Conservation (phyloP, 2,888 invertebrate genomes). For the Catonia carolina region DNA sequence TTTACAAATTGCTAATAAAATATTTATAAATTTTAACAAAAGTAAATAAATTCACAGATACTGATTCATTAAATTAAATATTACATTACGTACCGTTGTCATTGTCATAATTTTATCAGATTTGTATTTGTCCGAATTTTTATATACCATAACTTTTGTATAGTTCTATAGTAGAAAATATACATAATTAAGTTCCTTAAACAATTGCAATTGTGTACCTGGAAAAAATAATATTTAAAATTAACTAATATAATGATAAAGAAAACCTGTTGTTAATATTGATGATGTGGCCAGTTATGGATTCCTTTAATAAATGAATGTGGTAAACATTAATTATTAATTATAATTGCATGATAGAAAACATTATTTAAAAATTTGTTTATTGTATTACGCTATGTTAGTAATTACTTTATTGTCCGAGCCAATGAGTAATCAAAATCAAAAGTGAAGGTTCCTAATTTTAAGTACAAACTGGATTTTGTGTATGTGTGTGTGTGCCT, state of each 20-base stretch:
- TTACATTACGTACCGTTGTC: no score
- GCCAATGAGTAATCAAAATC: conserved; percentile 32
- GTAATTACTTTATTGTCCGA: conserved; percentile 30
- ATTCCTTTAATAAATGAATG: conserved; percentile 1
- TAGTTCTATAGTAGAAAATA: no score
- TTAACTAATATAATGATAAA: no score
- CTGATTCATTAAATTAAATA: no score
- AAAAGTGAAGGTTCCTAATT: conserved; percentile 33
- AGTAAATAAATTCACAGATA: no score
- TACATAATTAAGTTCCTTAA: conserved; percentile 3
- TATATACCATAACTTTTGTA: no score
- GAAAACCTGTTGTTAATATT: conserved; percentile 1
- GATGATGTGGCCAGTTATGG: conserved; percentile 10
- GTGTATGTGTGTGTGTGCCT: conserved; percentile 34
- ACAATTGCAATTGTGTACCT: conserved; percentile 3
- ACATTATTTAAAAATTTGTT: conserved; percentile 18
- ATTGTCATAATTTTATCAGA: no score
- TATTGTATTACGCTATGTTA: conserved; percentile 26
- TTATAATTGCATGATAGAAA: conserved; percentile 15
- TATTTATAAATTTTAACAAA: no score
- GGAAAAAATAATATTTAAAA: conserved; percentile 9
- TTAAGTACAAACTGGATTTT: conserved; percentile 33
- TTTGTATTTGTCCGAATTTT: no score
- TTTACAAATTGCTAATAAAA: no score
- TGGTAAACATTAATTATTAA: conserved; percentile 7